These are phyloP conservation scores for Portunus trituberculatus DNA, from an alignment of 1,140 invertebrate genomes.

Conservation along the genomic window DNA sequence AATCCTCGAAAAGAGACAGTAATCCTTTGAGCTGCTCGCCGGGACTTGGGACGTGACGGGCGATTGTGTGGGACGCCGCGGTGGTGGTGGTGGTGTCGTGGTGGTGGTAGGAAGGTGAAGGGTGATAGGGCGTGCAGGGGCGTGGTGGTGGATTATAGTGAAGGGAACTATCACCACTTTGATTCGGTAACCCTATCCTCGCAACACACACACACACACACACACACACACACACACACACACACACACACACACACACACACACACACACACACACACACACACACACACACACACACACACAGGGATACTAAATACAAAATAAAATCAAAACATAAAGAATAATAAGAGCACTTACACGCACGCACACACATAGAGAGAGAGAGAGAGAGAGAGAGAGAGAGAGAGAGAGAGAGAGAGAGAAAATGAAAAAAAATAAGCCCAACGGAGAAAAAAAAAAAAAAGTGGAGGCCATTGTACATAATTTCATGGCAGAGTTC, in stretches of 20 bases:
- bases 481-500: background rate
- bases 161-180: too few relatives aligned
- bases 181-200: too few relatives aligned
- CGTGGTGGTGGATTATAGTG: too few relatives aligned
- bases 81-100: background rate
- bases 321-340: too few relatives aligned
- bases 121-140: background rate
- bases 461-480: background rate
- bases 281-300: background rate
- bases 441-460: too few relatives aligned
- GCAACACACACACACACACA: too few relatives aligned
- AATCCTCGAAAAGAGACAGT: constrained; percentile 1
- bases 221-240: too few relatives aligned
- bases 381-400: constrained; percentile 48
- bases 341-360: too few relatives aligned
- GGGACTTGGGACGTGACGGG: background rate
- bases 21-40: background rate
- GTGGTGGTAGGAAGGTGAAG: background rate
- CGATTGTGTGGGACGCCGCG: background rate
- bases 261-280: constrained; percentile 17
- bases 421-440: background rate
- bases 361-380: background rate
- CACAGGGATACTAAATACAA: background rate
- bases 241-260: constrained; percentile 20
- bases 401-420: constrained; percentile 53